A percentile compares a stretch with the other conserved stretches of the same genome.
Evolutionary conservation across 2,888 invertebrate species (phyloP).

Genomic region (Drosophila mimica): DNA sequence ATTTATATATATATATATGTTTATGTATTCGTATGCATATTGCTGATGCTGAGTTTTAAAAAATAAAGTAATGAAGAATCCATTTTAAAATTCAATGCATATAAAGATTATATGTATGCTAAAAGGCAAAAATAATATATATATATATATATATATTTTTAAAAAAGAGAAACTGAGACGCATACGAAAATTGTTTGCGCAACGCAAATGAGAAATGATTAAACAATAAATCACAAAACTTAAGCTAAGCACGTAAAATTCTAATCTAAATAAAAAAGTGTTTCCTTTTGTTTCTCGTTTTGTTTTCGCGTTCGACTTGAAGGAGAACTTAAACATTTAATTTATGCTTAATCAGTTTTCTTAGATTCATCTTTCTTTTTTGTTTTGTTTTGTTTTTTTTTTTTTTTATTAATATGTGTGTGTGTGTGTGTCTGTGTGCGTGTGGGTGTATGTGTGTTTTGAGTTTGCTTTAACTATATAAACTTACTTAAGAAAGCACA

Average conservation of each 20-base stretch:
- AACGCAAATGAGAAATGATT: slow-evolving; percentile 54
- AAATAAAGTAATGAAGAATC: slow-evolving; percentile 36
- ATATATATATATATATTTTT: slow-evolving; percentile 11
- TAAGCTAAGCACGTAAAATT: slow-evolving; percentile 72
- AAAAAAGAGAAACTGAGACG: slow-evolving; percentile 42
- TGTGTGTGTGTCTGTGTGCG: slow-evolving; percentile 10
- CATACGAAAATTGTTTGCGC: slow-evolving; percentile 37
- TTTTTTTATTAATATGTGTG: neutral
- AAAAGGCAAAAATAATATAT: slow-evolving; percentile 21
- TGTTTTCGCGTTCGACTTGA: slow-evolving; percentile 42
- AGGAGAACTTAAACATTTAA: slow-evolving; percentile 60
- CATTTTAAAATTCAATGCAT: slow-evolving; percentile 51
- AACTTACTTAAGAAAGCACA: slow-evolving; percentile 68
- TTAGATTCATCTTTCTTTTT: slow-evolving; percentile 33
- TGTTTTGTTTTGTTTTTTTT: neutral
- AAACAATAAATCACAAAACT: slow-evolving; percentile 78
- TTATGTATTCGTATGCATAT: slow-evolving; percentile 33
- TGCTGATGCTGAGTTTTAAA: slow-evolving; percentile 23
- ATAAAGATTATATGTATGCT: slow-evolving; percentile 9
- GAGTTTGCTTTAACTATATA: slow-evolving; percentile 25
- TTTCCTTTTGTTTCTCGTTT: slow-evolving; percentile 20
- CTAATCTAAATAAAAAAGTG: slow-evolving; percentile 61
- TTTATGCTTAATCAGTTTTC: slow-evolving; percentile 74
- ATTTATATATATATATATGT: slow-evolving; percentile 18
- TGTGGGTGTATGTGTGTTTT: slow-evolving; percentile 11